Conservation (phyloP, 2,797 vertebrate genomes). For the Pangasius larnaudii region DNA sequence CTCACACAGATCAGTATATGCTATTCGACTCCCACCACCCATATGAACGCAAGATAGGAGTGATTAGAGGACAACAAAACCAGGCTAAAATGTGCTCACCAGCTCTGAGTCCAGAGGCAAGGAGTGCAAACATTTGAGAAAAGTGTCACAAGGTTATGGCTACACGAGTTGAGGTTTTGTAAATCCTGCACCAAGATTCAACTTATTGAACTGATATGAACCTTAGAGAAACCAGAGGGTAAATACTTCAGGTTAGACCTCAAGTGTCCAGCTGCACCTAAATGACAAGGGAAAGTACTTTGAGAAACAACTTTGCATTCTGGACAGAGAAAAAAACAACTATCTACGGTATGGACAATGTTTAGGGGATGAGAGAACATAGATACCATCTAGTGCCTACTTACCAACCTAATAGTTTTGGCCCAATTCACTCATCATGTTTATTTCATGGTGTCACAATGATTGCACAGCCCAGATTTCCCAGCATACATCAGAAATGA, state of each 20-base stretch:
- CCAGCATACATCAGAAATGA: neutral
- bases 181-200: neutral
- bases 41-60: neutral
- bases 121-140: neutral
- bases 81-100: neutral
- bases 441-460: neutral
- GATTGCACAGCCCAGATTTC: neutral
- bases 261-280: neutral
- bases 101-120: neutral
- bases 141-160: neutral
- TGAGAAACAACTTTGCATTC: neutral
- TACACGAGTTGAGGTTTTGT: neutral
- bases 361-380: neutral
- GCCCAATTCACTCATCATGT: neutral
- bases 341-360: neutral
- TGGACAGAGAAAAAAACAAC: neutral
- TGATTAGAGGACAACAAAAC: neutral
- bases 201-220: neutral
- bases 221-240: neutral
- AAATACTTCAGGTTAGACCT: neutral
- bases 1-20: neutral
- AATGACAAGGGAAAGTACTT: neutral
- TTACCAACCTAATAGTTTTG: neutral
- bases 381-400: neutral
- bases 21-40: neutral